These are phyloP conservation scores for Stenurella melanura DNA, from an alignment of 2,888 invertebrate genomes.

Conservation along the genomic window DNA sequence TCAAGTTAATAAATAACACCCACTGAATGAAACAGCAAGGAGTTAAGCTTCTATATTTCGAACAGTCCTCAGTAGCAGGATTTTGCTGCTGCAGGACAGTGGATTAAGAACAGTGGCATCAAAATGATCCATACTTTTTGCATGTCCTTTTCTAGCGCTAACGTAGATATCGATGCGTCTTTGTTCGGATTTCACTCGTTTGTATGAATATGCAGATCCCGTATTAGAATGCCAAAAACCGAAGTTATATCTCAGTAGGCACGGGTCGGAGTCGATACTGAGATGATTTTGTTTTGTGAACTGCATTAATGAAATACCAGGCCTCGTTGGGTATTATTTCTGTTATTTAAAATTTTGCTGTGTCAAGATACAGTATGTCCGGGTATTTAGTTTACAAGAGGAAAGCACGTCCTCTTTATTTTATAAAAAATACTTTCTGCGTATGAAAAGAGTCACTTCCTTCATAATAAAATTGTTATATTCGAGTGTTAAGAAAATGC, in stretches of 20 bases:
- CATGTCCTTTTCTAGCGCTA: slow-evolving; percentile 60
- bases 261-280: slow-evolving; percentile 64
- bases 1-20: slow-evolving; percentile 62
- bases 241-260: slow-evolving; percentile 69
- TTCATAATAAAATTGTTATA: too few species aligned
- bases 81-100: slow-evolving; percentile 68
- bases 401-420: too few species aligned
- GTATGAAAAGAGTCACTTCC: too few species aligned
- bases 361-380: neutral
- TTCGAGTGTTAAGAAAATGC: too few species aligned
- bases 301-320: slow-evolving; percentile 17
- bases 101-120: slow-evolving; percentile 71
- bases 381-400: neutral
- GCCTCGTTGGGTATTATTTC: neutral
- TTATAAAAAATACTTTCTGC: too few species aligned
- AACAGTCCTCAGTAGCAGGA: slow-evolving; percentile 66
- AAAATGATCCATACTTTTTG: slow-evolving; percentile 69
- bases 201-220: slow-evolving; percentile 72
- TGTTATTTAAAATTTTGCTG: neutral
- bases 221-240: slow-evolving; percentile 72
- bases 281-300: slow-evolving; percentile 55
- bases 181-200: slow-evolving; percentile 62
- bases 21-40: slow-evolving; percentile 63
- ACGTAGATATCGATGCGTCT: slow-evolving; percentile 47
- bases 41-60: slow-evolving; percentile 69